Evolutionary conservation across 2,888 invertebrate species (phyloP), one percentile per base, ranked within the genome.

Genomic region (Limnephilus auricula): DNA sequence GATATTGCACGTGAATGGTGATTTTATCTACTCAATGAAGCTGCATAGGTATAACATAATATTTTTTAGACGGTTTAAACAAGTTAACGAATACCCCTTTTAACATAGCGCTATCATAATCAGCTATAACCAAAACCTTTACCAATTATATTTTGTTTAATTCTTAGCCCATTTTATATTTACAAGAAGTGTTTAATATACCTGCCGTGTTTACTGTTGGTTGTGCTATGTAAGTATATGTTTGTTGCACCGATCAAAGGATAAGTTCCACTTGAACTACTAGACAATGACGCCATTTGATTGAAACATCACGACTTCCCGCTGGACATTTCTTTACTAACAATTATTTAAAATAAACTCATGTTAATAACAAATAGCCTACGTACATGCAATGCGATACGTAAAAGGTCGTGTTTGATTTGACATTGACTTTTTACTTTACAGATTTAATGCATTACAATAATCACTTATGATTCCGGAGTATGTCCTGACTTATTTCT

Each of bases 221-320:
- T 6, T 50, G 9, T 25, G 3, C 15, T 45, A 45, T 45, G 15
- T 45, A 45, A 0, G 12, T 40, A 40, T 65, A 5, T 25, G 65
- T 65, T 6, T 65, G 65, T n/a, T 65, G 65, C 65, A 65, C 65
- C 25, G 65, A 65, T 65, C 65, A 25, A 25, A 25, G 25, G 25
- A 65, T 65, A 65, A 65, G 65, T 65, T 50, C 65, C 65, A 65
- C 6, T 25, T n/a, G 25, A 65, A 15, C 45, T 25, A 15, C 45
- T 25, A 40, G 40, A 25, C 65, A 90, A 92, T 92, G 84, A 88
- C 91, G 83, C 90, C 86, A 90, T 92, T 92, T 86, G 92, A 92
- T 92, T 92, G 91, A 91, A 91, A 89, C 90, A 92, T 92, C 92
- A 92, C 92, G 92, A 91, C 79, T 91, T 50, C 82, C 92, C 91